phyloP scores from a whole-genome alignment of 1,140 invertebrate genomes.

The Pomacea maculata region DNA sequence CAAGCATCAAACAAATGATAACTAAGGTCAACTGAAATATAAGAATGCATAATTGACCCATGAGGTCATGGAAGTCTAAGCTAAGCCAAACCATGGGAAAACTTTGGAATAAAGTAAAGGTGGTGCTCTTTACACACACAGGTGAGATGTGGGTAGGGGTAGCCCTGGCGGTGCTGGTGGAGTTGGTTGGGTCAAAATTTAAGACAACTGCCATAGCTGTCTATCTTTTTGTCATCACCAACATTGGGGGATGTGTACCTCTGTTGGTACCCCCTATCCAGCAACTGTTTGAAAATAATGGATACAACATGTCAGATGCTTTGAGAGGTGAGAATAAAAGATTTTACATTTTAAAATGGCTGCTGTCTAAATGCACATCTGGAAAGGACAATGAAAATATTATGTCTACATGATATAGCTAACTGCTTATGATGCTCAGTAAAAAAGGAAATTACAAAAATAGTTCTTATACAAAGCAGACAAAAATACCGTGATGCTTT shows the following conservation, averaged over 20 bases:
- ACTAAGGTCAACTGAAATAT: no score
- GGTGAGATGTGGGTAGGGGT: constrained; percentile 66
- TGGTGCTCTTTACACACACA: constrained; percentile 25
- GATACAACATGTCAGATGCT: constrained; percentile 35
- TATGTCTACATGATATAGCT: no score
- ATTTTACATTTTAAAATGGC: neutral
- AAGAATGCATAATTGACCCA: no score
- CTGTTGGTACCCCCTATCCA: constrained; percentile 56
- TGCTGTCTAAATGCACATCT: neutral
- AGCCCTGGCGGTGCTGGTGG: constrained; percentile 55
- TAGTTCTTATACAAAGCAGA: no score
- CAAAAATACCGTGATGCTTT: no score
- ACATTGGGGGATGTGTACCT: constrained; percentile 62
- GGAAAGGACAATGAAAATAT: neutral
- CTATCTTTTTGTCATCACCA: constrained; percentile 64
- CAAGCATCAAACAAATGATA: no score
- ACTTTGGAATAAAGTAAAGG: no score
- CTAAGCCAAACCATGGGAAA: no score
- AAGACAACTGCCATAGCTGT: constrained; percentile 57
- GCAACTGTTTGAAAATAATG: constrained; percentile 38
- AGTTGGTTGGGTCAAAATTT: constrained; percentile 56
- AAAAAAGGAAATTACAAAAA: no score
- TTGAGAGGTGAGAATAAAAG: constrained; percentile 48
- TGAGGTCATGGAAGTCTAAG: no score
- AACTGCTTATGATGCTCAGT: no score